These are phyloP conservation scores for Pyrocoelia pectoralis DNA, from an alignment of 2,888 invertebrate species.

Conservation along the genomic window DNA sequence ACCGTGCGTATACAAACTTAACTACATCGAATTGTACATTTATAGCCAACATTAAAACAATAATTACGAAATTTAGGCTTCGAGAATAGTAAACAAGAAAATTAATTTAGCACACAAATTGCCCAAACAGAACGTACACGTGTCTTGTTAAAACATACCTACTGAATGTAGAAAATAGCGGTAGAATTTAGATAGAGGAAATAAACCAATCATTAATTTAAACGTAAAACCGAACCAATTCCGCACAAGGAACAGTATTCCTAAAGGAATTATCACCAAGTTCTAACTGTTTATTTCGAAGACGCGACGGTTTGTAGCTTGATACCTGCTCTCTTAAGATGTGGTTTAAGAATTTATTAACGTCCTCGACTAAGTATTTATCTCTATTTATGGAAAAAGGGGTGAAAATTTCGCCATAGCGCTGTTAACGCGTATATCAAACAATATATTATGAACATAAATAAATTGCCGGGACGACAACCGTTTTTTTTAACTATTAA, in stretches of 20 bases:
- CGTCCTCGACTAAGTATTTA: no score
- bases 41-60: background rate
- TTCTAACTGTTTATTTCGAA: background rate
- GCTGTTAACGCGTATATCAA: no score
- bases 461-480: no score
- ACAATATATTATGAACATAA: no score
- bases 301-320: background rate
- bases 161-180: background rate
- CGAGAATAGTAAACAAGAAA: background rate
- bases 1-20: no score
- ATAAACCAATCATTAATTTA: slow-evolving; percentile 1
- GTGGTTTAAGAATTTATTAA: no score
- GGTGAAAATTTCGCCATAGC: no score
- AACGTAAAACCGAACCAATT: background rate
- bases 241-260: background rate
- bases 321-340: no score
- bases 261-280: background rate
- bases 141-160: background rate
- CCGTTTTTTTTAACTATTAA: no score
- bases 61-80: background rate
- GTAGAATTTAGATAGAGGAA: background rate
- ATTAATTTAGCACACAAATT: background rate
- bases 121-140: background rate
- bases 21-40: no score
- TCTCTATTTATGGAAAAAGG: no score